phyloP scores from a whole-genome alignment of 2,113 vertebrate genomes.

The Myrmecobius fasciatus region DNA sequence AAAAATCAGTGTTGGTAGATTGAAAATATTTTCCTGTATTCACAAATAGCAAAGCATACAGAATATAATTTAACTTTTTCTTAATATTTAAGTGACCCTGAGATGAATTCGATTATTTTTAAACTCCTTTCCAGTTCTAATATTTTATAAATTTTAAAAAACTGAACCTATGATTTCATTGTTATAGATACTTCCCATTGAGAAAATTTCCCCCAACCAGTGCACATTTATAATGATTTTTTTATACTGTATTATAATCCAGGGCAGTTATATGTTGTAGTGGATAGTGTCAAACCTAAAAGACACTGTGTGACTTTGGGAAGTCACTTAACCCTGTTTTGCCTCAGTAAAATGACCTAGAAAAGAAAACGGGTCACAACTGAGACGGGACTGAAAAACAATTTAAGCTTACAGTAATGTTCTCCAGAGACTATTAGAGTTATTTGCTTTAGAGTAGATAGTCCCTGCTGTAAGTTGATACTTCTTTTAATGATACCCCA shows the following conservation, averaged over 20 bases:
- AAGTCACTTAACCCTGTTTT: background rate
- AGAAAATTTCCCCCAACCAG: too few relatives aligned
- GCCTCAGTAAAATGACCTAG: background rate
- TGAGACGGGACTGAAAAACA: background rate
- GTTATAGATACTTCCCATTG: too few relatives aligned
- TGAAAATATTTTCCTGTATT: background rate
- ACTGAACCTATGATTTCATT: background rate
- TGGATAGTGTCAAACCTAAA: too few relatives aligned
- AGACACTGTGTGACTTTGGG: background rate
- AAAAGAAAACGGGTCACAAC: background rate
- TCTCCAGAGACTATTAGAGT: background rate
- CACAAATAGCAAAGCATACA: background rate
- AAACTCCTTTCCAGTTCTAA: background rate
- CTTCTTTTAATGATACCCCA: background rate
- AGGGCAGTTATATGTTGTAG: too few relatives aligned
- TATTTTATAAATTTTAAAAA: background rate
- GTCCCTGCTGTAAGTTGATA: too few relatives aligned
- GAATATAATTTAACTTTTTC: slow-evolving; percentile 3
- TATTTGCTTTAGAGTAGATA: background rate
- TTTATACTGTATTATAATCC: too few relatives aligned
- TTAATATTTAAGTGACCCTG: background rate
- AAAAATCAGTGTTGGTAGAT: background rate
- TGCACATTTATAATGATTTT: too few relatives aligned
- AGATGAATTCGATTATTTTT: background rate
- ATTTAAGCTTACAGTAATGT: background rate